Evolutionary conservation across 2,888 invertebrate genomes (phyloP).

Genomic region (Aphodius granarius): DNA sequence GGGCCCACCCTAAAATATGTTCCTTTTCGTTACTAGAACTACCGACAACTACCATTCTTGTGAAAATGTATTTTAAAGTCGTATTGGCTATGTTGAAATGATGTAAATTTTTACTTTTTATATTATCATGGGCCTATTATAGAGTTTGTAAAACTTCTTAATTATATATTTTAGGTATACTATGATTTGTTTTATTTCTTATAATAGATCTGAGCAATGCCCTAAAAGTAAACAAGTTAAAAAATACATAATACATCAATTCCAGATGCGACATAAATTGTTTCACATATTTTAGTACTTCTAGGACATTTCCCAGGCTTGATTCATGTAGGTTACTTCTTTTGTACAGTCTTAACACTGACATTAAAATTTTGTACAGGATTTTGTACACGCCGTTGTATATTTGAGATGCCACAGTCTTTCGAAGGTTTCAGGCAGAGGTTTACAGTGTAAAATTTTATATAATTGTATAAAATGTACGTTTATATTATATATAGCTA

Average conservation of each 20-base stretch:
- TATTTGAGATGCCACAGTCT: not conserved
- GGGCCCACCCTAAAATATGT: not conserved
- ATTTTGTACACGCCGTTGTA: not conserved
- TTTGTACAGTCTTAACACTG: not conserved
- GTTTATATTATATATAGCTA: not conserved
- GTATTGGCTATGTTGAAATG: too few species aligned
- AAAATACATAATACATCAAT: not conserved
- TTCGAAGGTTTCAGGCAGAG: not conserved
- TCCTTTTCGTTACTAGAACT: not conserved
- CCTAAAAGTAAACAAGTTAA: not conserved
- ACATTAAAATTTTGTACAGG: not conserved
- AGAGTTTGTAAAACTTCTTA: not conserved
- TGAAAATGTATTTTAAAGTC: not conserved
- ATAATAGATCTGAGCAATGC: not conserved
- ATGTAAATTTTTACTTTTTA: not conserved
- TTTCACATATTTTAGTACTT: not conserved
- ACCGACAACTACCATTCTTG: too few species aligned
- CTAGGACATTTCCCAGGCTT: not conserved
- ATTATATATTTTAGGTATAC: not conserved
- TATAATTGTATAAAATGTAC: not conserved
- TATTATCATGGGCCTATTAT: not conserved
- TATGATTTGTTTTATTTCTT: not conserved
- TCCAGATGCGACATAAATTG: not conserved
- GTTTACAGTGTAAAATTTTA: not conserved
- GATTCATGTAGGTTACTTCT: too few species aligned